Evolutionary conservation across 35 echinoderm and acorn worm species (phyloP), one percentile per base, ranked within the genome.

Genomic region (Apostichopus californicus): DNA sequence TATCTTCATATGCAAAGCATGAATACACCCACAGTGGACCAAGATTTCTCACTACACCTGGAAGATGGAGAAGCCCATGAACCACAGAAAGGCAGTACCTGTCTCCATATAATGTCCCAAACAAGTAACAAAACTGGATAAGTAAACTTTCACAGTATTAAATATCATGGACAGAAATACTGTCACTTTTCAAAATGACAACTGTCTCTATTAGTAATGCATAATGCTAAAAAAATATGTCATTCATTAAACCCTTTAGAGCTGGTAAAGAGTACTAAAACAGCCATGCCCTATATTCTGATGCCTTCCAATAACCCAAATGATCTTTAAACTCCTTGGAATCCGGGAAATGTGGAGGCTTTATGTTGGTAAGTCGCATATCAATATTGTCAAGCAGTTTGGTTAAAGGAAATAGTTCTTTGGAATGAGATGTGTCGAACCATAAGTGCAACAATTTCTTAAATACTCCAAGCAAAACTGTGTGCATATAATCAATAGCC

Each of bases 401-500:
- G 13, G 11, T n/a, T 55, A 77, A 55, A 26, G 77, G 73, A 88
- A 93, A 89, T 14, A 15, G 73, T 56, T 89, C 70, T 56, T 65
- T 61, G 54, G 82, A 77, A 18, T 89, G 24, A 17, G 25, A 28
- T 73, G 84, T 34, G 13, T 12, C 14, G 34, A 89, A 93, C 92
- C 92, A 93, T 18, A 93, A 65, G 54, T 18, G 90, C 22, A 93
- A 54, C 73, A 93, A 77, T 58, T 57, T 78, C 22, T 72, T 90
- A 14, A 78, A 46, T 8, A 93, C 15, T 55, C 86, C 92, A 26
- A 88, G 57, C 61, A 83, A 68, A 21, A 93, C 84, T 77, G 46
- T 23, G 77, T 93, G 92, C 92, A 93, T 87, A 26, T 90, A 93
- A 54, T 93, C 86, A 77, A 93, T 60, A 52, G 59, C 92, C 23